Base-by-base conservation (phyloP, 2,888 invertebrate genomes). In the Nudaria mundana region DNA sequence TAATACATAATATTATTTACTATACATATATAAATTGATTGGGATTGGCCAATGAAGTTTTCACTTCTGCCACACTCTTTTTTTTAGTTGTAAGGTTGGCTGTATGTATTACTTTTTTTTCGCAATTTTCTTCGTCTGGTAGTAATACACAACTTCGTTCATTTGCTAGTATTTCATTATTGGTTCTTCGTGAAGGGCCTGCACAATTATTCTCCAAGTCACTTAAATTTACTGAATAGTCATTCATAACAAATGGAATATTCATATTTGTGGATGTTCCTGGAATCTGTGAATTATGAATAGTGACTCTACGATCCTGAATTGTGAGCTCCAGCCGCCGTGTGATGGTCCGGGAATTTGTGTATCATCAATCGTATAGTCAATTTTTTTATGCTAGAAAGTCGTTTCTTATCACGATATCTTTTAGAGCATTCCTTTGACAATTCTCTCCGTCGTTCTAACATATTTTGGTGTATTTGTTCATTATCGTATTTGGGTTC, bases 391-490 rank as follows among this genome's bases (percentile, higher is more conserved):
- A 30, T 30, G 16, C 16, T 30, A 30, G 15, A 30, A n/a, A 30
- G 15, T 30, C 30, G 30, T 30, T 30, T 30, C 15, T 30, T 30
- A 30, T 30, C 30, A 6, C 30, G 30, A 30, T 30, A 30, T 30
- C 18, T 30, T 30, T 30, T 30, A 30, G 30, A 30, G 30, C 30
- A 18, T 30, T 30, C 30, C 30, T 18, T 30, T 11, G 30, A 30
- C n/a, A 30, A 30, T 30, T 30, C 30, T 30, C 11, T 30, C 16
- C 30, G 30, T 30, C 30, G 30, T 30, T 30, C 30, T 32, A 30
- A 30, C n/a, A 5, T 30, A 16, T 30, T 30, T 30, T 30, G 15
- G 8, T 30, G 30, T 16, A 30, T 30, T 30, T 30, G 16, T 15
- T 30, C 30, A 30, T 30, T 30, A 30, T 30, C 30, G 16, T 30